Evolutionary conservation across 92 coral and sea anemone species (phyloP).

Genomic region (Bergia sp.): DNA sequence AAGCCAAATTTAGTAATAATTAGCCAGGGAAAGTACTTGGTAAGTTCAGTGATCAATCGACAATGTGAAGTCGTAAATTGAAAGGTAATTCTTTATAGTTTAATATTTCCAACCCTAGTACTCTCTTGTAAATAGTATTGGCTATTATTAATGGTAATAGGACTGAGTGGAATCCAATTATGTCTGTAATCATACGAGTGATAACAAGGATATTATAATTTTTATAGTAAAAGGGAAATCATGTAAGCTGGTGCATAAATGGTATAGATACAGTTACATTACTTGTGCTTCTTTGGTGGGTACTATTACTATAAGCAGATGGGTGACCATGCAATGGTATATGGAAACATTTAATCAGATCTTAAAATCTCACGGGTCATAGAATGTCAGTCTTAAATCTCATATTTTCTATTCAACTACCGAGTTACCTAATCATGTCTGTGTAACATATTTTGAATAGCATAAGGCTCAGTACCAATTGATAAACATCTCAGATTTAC

Average conservation of each 20-base stretch:
- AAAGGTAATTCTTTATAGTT: not conserved
- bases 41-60: not conserved
- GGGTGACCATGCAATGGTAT: not conserved
- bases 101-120: not conserved
- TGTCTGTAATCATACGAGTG: not conserved
- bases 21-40: not conserved
- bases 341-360: not conserved
- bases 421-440: not conserved
- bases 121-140: not conserved
- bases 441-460: not conserved
- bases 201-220: not conserved
- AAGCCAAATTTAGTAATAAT: not conserved
- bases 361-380: not conserved
- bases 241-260: not conserved
- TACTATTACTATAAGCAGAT: not conserved
- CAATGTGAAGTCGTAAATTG: not conserved
- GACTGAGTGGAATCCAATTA: too few species aligned
- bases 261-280: not conserved
- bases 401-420: not conserved
- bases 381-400: not conserved
- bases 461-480: not conserved
- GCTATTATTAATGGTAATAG: not conserved
- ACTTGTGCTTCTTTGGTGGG: not conserved
- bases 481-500: not conserved
- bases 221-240: not conserved